Conservation (phyloP, 2,888 invertebrate species). For the Hemicrepidius hirtus region DNA sequence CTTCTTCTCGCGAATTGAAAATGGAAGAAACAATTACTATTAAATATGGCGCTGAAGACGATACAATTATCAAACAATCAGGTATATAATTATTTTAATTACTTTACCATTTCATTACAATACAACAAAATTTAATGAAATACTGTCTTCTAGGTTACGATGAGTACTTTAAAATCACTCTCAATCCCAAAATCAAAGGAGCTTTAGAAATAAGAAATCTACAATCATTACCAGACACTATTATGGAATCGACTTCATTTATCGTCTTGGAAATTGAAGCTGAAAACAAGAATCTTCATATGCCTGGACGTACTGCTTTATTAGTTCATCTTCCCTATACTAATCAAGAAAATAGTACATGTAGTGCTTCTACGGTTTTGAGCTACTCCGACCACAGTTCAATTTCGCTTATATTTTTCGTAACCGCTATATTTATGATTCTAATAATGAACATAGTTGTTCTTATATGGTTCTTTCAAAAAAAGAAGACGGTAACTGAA, state of each 20-base stretch:
- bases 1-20: not conserved
- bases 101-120: too few relatives aligned
- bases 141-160: constrained; percentile 21
- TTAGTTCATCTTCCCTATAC: not conserved
- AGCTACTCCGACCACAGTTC: too few relatives aligned
- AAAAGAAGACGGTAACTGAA: too few relatives aligned
- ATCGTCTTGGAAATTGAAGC: constrained; percentile 30
- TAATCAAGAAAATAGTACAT: too few relatives aligned
- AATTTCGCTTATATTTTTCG: too few relatives aligned
- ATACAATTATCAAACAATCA: constrained; percentile 16
- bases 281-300: not conserved
- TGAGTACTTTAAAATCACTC: constrained; percentile 7
- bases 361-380: too few relatives aligned
- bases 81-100: not conserved
- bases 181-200: not conserved
- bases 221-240: not conserved
- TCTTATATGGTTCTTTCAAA: too few relatives aligned
- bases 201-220: not conserved
- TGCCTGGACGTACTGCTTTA: constrained; percentile 18
- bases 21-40: constrained; percentile 10
- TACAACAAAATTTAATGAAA: too few relatives aligned
- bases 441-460: too few relatives aligned
- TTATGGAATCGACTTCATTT: not conserved
- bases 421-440: too few relatives aligned
- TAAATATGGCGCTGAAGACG: constrained; percentile 2